phyloP scores from a whole-genome alignment of 2,888 invertebrate genomes.

The Drosophila setosimentum region DNA sequence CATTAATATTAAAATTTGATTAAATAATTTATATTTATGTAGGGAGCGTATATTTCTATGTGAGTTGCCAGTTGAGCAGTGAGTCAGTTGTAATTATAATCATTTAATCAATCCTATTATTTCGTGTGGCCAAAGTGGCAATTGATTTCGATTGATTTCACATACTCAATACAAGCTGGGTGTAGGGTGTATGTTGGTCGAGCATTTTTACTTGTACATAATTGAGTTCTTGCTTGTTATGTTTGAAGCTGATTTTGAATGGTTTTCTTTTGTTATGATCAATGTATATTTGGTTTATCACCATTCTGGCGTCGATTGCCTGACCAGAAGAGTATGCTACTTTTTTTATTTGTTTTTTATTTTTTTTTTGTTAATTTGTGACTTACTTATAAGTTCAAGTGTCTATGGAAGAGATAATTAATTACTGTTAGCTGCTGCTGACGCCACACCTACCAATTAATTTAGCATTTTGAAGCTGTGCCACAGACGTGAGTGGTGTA shows the following conservation, averaged over 20 bases:
- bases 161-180: background rate
- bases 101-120: background rate
- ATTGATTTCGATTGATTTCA: background rate
- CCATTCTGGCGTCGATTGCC: background rate
- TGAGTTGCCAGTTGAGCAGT: background rate
- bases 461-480: conserved; percentile 56
- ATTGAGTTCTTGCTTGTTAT: background rate
- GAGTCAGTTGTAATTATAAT: background rate
- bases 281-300: background rate
- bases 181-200: background rate
- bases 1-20: background rate
- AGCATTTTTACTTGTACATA: background rate
- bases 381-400: conserved; percentile 24
- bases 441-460: conserved; percentile 79
- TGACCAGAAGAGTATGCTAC: background rate
- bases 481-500: conserved; percentile 58
- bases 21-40: background rate
- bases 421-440: conserved; percentile 76
- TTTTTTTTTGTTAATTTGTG: background rate
- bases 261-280: background rate
- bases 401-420: conserved; percentile 67
- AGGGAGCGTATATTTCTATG: background rate
- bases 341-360: background rate
- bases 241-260: background rate
- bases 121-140: background rate